Conservation (phyloP, 2,113 vertebrate genomes). For the Nannobrachium achirus region DNA sequence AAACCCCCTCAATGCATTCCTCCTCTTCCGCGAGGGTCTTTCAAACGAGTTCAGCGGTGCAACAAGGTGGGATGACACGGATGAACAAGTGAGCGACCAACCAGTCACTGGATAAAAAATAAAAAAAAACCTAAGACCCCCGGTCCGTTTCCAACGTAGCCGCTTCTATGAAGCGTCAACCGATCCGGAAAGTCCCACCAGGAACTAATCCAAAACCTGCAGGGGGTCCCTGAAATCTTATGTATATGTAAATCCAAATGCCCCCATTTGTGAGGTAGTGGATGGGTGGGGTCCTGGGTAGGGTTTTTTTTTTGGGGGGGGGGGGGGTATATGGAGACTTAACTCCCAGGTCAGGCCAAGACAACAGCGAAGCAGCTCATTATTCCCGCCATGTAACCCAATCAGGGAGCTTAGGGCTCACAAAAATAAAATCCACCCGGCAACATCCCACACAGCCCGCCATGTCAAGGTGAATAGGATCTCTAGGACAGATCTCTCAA, state of each 20-base stretch:
- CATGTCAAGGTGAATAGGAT: constrained; percentile 60
- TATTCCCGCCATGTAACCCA: constrained; percentile 69
- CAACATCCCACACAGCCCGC: constrained; percentile 24
- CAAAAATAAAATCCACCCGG: constrained; percentile 44
- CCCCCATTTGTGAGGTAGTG: constrained; percentile 52
- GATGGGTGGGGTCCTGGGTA: constrained; percentile 12
- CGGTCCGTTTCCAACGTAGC: constrained; percentile 31
- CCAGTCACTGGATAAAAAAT: constrained; percentile 29
- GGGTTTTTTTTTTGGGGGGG: neutral
- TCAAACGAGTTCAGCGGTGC: constrained; percentile 3
- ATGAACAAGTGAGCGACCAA: constrained; percentile 32
- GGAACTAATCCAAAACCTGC: constrained; percentile 72
- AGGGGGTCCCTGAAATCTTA: constrained; percentile 64
- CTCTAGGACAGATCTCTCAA: constrained; percentile 55
- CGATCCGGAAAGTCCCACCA: constrained; percentile 63
- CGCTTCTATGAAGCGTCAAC: constrained; percentile 55
- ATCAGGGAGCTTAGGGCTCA: constrained; percentile 61
- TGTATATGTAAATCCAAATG: constrained; percentile 78
- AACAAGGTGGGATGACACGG: constrained; percentile 16
- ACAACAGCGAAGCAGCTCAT: constrained; percentile 74
- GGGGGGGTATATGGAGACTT: constrained; percentile 50
- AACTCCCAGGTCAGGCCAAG: constrained; percentile 52
- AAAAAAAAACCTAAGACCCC: constrained; percentile 57
- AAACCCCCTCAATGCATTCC: neutral
- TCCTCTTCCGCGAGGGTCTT: neutral